Percentiles rank a stretch among this genome's conserved stretches.
Conservation (phyloP, 2,888 invertebrate genomes). For the Tetragonisca angustula region DNA sequence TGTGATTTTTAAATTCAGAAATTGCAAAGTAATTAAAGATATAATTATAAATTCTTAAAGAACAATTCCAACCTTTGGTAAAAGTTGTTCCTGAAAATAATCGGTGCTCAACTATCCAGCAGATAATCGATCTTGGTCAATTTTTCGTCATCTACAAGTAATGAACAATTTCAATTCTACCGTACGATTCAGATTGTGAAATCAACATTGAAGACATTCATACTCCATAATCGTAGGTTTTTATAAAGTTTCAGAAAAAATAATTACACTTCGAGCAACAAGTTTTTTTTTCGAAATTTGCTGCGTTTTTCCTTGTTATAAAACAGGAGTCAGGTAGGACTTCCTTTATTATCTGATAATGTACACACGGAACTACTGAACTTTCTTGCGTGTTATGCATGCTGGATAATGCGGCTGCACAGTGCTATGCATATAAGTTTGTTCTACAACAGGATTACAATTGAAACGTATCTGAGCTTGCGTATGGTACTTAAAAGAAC, state of each 20-base stretch:
- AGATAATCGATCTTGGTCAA: too few relatives aligned
- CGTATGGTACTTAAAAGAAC: background rate
- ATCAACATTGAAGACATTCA: background rate
- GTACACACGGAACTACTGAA: background rate
- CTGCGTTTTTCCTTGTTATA: background rate
- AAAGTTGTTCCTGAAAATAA: too few relatives aligned
- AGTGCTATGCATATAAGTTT: background rate
- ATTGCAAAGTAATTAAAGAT: too few relatives aligned
- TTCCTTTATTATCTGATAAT: background rate
- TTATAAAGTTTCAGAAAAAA: too few relatives aligned
- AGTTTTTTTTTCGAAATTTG: too few relatives aligned
- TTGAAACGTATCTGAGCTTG: background rate
- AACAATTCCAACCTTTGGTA: too few relatives aligned
- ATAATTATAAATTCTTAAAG: too few relatives aligned
- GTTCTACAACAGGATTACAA: conserved; percentile 1
- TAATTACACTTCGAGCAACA: too few relatives aligned
- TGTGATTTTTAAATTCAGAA: too few relatives aligned
- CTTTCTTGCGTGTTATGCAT: conserved; percentile 7
- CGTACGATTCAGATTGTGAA: background rate
- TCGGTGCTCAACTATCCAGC: too few relatives aligned
- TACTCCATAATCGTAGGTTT: background rate
- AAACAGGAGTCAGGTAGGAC: background rate
- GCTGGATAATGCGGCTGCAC: background rate
- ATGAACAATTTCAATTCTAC: too few relatives aligned
- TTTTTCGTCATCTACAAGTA: too few relatives aligned